Base-by-base conservation (phyloP, 2,113 vertebrate species). In the Trichomycterus rosablanca region DNA sequence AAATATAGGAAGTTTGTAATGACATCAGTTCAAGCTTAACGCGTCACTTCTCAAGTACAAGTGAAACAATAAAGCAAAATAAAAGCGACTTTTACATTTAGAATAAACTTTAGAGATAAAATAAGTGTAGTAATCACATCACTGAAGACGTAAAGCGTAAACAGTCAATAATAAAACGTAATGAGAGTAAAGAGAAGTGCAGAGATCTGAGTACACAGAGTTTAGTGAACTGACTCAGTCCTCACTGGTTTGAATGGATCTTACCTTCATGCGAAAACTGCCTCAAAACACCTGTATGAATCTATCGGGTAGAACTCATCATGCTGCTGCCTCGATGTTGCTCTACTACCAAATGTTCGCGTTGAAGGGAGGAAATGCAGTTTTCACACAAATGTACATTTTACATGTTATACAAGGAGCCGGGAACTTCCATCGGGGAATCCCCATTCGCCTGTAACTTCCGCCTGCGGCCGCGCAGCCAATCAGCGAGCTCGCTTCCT, bases 401-500 rank as follows among this genome's bases (percentile, higher is more conserved):
- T 83, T 79, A 81, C 80, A 78, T 80, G 78, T 79, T 79, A 80
- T 72, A 70, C 67, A 70, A 73, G 56, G 81, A 83, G 76, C 81
- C 84, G 88, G 87, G 88, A 89, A 89, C 85, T 89, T 89, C 88
- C 88, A 84, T 83, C 87, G 87, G 88, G 88, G 88, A 89, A 89
- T 88, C 87, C 88, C 86, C 85, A 49, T 23, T 71, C 67, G 69
- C 79, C 73, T 69, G 61, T 59, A 63, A 84, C 87, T 89, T 89
- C 88, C 87, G 88, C 80, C 81, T 58, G 50, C 44, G 3, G 52
- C 59, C 1, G 2, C 26, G 28, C 12, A 44, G 54, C 87, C 86
- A 86, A 89, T 88, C 81, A 84, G 68, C 74, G 70, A 8, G n/a
- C n/a, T n/a, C n/a, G n/a, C n/a, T n/a, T n/a, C n/a, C n/a, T n/a